Evolutionary conservation across 1,140 invertebrate species (phyloP).

Genomic region (Anagrus nilaparvatae): DNA sequence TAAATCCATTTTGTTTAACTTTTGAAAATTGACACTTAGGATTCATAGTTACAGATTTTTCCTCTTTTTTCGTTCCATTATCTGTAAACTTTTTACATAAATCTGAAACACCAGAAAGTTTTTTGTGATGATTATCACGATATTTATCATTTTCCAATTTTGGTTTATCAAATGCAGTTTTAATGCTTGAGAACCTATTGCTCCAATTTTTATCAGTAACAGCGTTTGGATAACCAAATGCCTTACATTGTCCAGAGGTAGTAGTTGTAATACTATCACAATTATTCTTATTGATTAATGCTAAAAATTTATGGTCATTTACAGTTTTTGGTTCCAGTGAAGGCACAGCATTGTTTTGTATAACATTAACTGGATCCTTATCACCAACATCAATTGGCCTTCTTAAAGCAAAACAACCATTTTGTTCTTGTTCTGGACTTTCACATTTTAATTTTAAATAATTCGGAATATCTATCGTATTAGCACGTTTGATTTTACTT

Average conservation of each 20-base stretch:
- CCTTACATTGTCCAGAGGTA: constrained; percentile 29
- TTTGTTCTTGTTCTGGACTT: constrained; percentile 28
- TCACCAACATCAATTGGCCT: constrained; percentile 48
- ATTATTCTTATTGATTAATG: constrained; percentile 68
- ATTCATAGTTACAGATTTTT: constrained; percentile 3
- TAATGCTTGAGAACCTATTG: constrained; percentile 72
- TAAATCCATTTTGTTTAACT: constrained; percentile 27
- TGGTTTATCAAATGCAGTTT: constrained; percentile 65
- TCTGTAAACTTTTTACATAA: no score
- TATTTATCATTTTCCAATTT: neutral
- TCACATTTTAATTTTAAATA: constrained; percentile 38
- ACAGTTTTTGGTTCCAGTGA: constrained; percentile 71
- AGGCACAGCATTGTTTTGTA: constrained; percentile 44
- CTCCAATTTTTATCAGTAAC: constrained; percentile 55
- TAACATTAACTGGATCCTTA: constrained; percentile 25
- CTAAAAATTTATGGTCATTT: constrained; percentile 73
- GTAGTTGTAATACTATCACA: constrained; percentile 31
- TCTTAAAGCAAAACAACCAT: constrained; percentile 41
- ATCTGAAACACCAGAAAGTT: neutral
- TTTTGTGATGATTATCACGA: neutral
- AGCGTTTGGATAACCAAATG: constrained; percentile 23
- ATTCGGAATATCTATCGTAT: constrained; percentile 79
- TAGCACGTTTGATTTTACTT: constrained; percentile 71
- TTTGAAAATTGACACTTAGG: no score
- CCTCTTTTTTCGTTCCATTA: constrained; percentile 1